Conservation (phyloP, 2,888 invertebrate species). For the Nomada lathburiana region DNA sequence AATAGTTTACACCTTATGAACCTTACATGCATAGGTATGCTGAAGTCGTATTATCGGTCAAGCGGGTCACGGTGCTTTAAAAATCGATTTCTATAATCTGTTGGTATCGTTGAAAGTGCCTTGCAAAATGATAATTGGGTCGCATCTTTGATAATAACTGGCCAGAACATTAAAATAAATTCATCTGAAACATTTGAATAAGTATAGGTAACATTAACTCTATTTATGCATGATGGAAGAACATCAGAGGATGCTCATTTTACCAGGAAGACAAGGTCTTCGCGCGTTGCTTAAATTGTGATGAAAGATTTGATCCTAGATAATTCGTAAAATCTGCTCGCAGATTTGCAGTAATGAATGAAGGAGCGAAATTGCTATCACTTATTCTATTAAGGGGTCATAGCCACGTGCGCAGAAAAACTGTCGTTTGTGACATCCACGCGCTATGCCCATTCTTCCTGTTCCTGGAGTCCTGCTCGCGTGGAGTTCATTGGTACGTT, state of each 20-base stretch:
- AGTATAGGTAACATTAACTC: no score
- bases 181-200: no score
- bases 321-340: not conserved
- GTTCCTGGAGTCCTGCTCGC: conserved; percentile 76
- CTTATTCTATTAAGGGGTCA: conserved; percentile 12
- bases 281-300: not conserved
- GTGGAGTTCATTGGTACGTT: conserved; percentile 81
- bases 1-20: no score
- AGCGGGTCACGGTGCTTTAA: no score
- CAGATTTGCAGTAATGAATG: not conserved
- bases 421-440: conserved; percentile 9
- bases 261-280: not conserved
- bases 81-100: no score
- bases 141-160: no score
- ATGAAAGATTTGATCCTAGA: no score
- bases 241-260: not conserved
- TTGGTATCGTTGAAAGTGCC: no score
- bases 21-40: no score
- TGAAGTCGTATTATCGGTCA: no score
- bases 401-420: conserved; percentile 10
- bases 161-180: no score
- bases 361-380: conserved; percentile 14
- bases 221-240: not conserved
- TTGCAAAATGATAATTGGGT: no score
- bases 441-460: conserved; percentile 26